phyloP scores from a whole-genome alignment of 53 echinoderm and acorn worm genomes.

The Temnopleurus reevesii region DNA sequence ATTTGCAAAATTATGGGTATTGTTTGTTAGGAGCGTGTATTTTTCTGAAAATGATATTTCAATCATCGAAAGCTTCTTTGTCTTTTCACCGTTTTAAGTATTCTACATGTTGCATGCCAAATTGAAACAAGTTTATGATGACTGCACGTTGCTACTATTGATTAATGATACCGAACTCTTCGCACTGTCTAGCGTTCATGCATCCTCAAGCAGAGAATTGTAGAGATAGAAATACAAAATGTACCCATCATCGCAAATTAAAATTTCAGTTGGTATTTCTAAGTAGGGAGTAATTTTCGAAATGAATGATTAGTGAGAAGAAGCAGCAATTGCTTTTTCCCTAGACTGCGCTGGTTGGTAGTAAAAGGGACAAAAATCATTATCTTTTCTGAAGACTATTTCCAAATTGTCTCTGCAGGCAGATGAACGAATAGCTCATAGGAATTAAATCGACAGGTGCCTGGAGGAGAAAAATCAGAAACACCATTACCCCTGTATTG shows the following conservation, averaged over 20 bases:
- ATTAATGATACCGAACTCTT: not conserved
- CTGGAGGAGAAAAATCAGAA: not conserved
- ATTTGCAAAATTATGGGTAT: too few relatives aligned
- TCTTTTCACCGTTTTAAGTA: too few relatives aligned
- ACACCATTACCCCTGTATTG: too few relatives aligned
- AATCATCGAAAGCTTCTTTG: too few relatives aligned
- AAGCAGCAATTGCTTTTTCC: slow-evolving; percentile 17
- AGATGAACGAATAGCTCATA: not conserved
- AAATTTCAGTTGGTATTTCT: slow-evolving; percentile 18
- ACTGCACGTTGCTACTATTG: not conserved
- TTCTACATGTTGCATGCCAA: too few relatives aligned
- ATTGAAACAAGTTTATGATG: not conserved
- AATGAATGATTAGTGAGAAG: slow-evolving; percentile 19
- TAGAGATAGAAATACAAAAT: not conserved
- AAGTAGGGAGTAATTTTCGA: slow-evolving; percentile 8
- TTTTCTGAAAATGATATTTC: too few relatives aligned
- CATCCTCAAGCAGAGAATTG: not conserved
- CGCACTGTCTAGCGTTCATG: not conserved
- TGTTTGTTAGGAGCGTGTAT: too few relatives aligned
- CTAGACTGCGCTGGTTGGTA: not conserved
- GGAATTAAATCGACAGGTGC: not conserved
- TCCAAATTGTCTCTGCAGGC: not conserved
- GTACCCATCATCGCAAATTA: slow-evolving; percentile 3
- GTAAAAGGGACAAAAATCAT: not conserved
- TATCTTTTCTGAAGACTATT: slow-evolving; percentile 21